Evolutionary conservation across 2,113 vertebrate species (phyloP).

Genomic region (Physeter macrocephalus): DNA sequence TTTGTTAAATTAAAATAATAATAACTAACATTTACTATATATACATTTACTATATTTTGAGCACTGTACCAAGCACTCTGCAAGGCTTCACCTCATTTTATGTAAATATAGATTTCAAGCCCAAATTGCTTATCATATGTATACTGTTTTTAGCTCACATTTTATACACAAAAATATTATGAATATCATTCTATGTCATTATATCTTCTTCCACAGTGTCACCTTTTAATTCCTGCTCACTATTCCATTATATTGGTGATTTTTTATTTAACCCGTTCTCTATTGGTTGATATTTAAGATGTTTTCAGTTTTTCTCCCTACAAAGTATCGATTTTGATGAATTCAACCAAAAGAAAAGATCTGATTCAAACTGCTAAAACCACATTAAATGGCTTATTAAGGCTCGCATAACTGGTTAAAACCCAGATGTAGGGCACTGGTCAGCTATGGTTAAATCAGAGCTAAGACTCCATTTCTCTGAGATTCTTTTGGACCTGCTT

Average conservation of each 20-base stretch:
- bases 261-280: background rate
- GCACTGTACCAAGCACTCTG: background rate
- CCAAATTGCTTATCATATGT: background rate
- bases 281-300: background rate
- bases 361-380: background rate
- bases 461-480: background rate
- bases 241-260: background rate
- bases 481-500: background rate
- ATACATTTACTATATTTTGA: background rate
- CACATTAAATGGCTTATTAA: background rate
- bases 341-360: background rate
- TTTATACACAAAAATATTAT: background rate
- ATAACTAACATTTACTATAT: background rate
- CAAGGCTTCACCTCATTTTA: background rate
- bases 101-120: background rate
- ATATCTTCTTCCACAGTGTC: background rate
- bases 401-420: background rate
- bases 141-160: background rate
- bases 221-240: background rate
- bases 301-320: background rate
- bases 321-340: background rate
- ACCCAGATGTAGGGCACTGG: background rate
- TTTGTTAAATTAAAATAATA: background rate
- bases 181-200: background rate
- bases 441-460: background rate